Percentiles rank a stretch among this genome's conserved stretches.
Evolutionary conservation across 2,888 invertebrate genomes (phyloP).

Genomic region (Napeogenes sylphis): DNA sequence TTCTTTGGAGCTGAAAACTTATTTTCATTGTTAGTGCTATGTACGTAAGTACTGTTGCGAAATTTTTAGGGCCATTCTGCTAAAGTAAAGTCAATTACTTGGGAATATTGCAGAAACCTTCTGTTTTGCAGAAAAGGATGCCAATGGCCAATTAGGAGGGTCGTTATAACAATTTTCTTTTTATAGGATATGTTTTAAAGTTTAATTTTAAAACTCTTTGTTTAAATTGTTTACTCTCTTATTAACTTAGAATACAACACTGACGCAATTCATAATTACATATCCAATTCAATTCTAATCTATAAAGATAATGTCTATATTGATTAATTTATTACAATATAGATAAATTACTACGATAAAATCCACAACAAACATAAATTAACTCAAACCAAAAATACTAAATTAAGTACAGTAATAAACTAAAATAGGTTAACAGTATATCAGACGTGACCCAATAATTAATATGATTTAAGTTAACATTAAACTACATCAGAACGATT

Average conservation of each 20-base stretch:
- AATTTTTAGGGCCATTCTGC: constrained; percentile 2
- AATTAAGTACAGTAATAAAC: background rate
- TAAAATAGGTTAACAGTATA: background rate
- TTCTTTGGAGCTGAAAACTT: constrained; percentile 15
- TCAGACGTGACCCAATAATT: background rate
- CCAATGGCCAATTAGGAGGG: constrained; percentile 3
- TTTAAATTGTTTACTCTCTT: background rate
- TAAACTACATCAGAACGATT: too few relatives aligned
- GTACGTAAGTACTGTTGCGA: background rate
- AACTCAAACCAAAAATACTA: background rate
- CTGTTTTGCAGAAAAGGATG: constrained; percentile 2
- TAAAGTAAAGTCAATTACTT: constrained; percentile 6
- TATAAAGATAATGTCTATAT: background rate
- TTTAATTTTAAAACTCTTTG: background rate
- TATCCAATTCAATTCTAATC: too few relatives aligned
- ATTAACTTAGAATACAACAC: too few relatives aligned
- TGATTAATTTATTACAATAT: background rate
- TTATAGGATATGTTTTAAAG: background rate
- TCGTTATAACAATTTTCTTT: constrained; percentile 6
- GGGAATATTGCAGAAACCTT: background rate
- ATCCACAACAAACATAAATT: background rate
- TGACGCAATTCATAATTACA: too few relatives aligned
- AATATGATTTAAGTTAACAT: background rate
- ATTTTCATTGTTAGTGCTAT: constrained; percentile 13
- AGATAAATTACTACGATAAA: background rate